Base-by-base conservation (phyloP, 2,113 vertebrate genomes). In the Gopherus flavomarginatus region DNA sequence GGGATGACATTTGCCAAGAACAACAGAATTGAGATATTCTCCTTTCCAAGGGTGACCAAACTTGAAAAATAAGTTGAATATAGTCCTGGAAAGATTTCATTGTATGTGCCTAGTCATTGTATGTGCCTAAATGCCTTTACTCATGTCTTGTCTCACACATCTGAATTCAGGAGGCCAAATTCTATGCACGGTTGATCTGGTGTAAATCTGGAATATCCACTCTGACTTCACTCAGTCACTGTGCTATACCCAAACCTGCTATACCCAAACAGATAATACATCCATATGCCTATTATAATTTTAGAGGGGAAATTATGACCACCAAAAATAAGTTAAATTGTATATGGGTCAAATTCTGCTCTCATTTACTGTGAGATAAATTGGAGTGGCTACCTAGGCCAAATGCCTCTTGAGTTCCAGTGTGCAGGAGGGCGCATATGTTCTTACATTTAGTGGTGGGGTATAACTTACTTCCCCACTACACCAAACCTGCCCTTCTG, bases 51-150 rank as follows among this genome's bases (percentile, higher is more conserved):
- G 22, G 5, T 26, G 72, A 26, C 38, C 38, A 77, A 69, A 65
- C 62, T 75, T 75, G 21, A 77, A 95, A 92, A 87, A 27, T 17
- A 79, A 26, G 22, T 16, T 85, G 59, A 94, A 89, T 82, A 19
- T 27, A 54, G n/a, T 65, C 81, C 26, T 62, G 59, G 69, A 75
- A 87, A 89, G 72, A 80, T 6, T 90, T 77, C 47, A 0, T n/a
- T 69, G 14, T 69, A n/a, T 69, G 8, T 69, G 35, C 59, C 31
- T 11, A 65, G 6, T 35, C 31, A 65, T 8, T 65, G 59, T 65
- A 59, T 59, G 59, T 35, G 59, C 59, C 62, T n/a, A n/a, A 8
- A 69, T 69, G 62, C 16, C 62, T 65, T 65, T 35, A 62, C 59
- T 62, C 59, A 62, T 62, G 31, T 35, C 62, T n/a, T 69, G 62